A percentile compares a stretch with the other conserved stretches of the same genome.
These are phyloP conservation scores for Erpetoichthys calabaricus DNA, from an alignment of 2,797 vertebrate species.

Conservation along the genomic window DNA sequence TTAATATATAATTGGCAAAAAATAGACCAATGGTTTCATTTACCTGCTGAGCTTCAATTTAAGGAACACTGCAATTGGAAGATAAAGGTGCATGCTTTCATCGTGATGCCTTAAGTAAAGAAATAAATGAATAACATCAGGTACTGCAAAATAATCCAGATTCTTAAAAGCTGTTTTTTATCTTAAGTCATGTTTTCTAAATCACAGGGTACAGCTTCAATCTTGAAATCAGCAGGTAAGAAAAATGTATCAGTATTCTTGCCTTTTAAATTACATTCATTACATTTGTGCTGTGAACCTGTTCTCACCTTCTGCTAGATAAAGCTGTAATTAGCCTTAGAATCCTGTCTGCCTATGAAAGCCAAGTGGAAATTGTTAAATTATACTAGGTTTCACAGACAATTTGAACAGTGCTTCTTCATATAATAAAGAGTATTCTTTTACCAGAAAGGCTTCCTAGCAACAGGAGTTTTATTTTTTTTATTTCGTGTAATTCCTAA, in stretches of 20 bases:
- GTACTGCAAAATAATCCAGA: not conserved
- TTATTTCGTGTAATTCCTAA: no score
- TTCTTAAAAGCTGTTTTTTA: not conserved
- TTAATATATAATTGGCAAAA: no score
- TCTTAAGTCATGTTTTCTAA: not conserved
- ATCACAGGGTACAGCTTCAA: constrained; percentile 1
- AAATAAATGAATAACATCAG: not conserved
- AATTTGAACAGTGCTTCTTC: not conserved
- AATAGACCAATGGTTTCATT: no score
- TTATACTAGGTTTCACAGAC: not conserved
- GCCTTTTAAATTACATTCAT: not conserved
- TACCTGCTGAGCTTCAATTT: no score
- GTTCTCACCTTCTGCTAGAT: not conserved
- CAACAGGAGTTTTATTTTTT: no score
- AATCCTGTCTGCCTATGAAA: not conserved
- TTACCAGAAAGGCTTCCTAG: no score
- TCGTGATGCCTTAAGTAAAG: not conserved
- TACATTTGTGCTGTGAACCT: not conserved
- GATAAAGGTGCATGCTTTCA: not conserved
- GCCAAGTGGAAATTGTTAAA: not conserved
- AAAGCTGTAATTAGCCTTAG: not conserved
- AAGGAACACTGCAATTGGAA: no score
- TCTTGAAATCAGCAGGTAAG: not conserved
- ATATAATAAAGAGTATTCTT: no score
- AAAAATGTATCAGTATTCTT: not conserved